Conservation (phyloP, 2,888 invertebrate species). For the Lasius fuliginosus region DNA sequence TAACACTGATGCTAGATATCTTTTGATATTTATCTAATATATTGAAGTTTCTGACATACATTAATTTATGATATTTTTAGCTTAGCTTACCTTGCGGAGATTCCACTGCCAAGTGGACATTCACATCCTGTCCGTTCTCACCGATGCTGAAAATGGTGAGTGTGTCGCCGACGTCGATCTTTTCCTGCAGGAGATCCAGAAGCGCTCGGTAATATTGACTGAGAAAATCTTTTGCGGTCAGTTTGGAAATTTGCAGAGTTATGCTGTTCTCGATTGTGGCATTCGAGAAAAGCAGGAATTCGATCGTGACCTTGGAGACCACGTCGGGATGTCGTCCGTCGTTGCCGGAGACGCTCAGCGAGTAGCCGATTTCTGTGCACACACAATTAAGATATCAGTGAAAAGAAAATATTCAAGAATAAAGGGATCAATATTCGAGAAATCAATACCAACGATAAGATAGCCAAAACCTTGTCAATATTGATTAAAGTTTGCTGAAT, state of each 20-base stretch:
- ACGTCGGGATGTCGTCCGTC: constrained; percentile 96
- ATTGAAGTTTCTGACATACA: not conserved
- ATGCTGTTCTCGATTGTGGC: constrained; percentile 94
- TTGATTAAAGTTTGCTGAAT: not conserved
- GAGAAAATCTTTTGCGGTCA: constrained; percentile 92
- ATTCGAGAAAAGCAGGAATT: constrained; percentile 94
- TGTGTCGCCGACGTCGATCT: constrained; percentile 89
- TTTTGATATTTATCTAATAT: constrained; percentile 5
- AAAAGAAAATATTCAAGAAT: constrained; percentile 3
- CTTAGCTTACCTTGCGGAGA: constrained; percentile 84
- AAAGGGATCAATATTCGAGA: not conserved
- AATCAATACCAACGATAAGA: not conserved
- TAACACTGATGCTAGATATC: not conserved
- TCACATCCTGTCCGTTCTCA: constrained; percentile 89
- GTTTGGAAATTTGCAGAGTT: constrained; percentile 91
- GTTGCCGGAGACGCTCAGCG: constrained; percentile 94
- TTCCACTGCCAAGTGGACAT: constrained; percentile 91
- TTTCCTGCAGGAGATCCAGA: constrained; percentile 90
- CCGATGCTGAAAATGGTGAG: constrained; percentile 92
- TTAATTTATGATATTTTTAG: not conserved
- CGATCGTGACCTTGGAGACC: constrained; percentile 94
- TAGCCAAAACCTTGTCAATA: not conserved
- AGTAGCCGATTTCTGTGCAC: constrained; percentile 89
- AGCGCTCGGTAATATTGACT: constrained; percentile 92
- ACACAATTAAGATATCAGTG: not conserved